Evolutionary conservation across 2,113 vertebrate species (phyloP).

Genomic region (Actinemys pallida): DNA sequence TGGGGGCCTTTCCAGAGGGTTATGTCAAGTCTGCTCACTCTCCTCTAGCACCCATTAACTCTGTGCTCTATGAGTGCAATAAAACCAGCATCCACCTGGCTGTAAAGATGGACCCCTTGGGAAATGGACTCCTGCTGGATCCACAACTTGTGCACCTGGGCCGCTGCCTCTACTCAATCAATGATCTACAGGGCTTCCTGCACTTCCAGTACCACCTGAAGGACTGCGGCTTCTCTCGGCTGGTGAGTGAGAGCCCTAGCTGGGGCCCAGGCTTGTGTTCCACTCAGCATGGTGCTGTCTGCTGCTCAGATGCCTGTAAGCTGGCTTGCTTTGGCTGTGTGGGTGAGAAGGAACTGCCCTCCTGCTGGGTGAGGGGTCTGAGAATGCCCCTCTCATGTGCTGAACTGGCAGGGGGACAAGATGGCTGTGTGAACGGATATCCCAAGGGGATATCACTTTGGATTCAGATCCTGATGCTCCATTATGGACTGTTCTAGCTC

Average conservation of each 20-base stretch:
- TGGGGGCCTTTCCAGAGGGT: neutral
- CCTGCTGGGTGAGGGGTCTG: too few relatives aligned
- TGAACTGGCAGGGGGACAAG: neutral
- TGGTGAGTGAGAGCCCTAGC: neutral
- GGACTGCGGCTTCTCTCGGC: conserved; percentile 6
- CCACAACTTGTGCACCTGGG: neutral
- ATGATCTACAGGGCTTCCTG: neutral
- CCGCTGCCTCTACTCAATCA: neutral
- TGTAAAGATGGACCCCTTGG: neutral
- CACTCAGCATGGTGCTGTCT: neutral
- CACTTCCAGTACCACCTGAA: neutral
- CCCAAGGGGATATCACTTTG: neutral
- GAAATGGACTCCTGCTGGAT: neutral
- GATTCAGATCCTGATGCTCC: neutral
- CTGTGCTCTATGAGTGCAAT: conserved; percentile 5
- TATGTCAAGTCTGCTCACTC: neutral
- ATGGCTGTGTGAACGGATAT: too few relatives aligned
- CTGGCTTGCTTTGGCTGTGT: neutral
- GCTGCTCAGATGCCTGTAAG: too few relatives aligned
- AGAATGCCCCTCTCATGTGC: neutral
- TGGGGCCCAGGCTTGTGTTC: neutral
- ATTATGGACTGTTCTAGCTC: neutral
- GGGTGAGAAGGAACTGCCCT: too few relatives aligned
- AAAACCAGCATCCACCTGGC: neutral
- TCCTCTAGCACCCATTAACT: neutral